Evolutionary conservation across 2,113 vertebrate species (phyloP).

Genomic region (Illadopsis cleaveri): DNA sequence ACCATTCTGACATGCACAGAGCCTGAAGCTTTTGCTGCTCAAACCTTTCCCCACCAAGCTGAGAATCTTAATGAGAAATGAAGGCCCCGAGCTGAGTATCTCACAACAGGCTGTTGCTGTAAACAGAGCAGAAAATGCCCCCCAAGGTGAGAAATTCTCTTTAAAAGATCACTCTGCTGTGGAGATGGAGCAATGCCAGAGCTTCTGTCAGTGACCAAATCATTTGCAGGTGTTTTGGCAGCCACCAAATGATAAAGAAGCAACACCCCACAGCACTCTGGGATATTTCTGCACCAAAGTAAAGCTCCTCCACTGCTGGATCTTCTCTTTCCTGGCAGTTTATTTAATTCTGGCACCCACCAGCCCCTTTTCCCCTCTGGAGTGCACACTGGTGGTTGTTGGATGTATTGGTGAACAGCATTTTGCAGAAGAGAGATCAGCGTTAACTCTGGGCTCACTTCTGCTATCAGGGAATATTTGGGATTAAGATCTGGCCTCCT

Average conservation of each 20-base stretch:
- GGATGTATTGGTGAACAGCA: background rate
- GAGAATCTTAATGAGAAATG: conserved; percentile 25
- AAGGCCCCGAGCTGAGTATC: background rate
- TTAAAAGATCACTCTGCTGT: background rate
- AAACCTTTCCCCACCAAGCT: background rate
- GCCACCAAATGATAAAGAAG: background rate
- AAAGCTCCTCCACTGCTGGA: background rate
- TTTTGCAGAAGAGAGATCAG: background rate
- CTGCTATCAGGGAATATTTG: background rate
- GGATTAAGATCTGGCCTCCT: background rate
- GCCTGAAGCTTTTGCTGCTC: conserved; percentile 37
- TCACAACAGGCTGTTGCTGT: background rate
- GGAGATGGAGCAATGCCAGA: background rate
- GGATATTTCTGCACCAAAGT: background rate
- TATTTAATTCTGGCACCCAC: background rate
- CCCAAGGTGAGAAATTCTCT: conserved; percentile 21
- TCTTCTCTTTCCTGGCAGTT: background rate
- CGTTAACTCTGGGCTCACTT: background rate
- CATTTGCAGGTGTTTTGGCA: background rate
- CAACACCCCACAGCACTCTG: background rate
- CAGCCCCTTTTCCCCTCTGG: background rate
- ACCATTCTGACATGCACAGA: background rate
- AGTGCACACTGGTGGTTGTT: background rate
- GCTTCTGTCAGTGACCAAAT: background rate
- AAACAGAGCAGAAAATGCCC: conserved; percentile 42